Evolutionary conservation across 1,140 invertebrate species (phyloP), one percentile per base, ranked within the genome.

Genomic region (Drosophila arizonae): DNA sequence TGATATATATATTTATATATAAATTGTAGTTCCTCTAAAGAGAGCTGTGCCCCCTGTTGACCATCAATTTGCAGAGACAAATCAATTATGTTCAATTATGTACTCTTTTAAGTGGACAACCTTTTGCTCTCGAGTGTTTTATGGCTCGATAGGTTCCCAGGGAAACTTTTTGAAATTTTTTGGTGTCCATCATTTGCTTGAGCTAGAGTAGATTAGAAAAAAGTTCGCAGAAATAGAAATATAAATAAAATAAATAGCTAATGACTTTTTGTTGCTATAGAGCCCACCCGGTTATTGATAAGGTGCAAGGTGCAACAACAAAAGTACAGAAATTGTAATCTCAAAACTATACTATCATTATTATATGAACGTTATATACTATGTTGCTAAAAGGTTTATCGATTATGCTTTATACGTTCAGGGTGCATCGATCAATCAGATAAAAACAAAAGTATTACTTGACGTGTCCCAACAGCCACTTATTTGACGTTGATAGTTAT

Each of bases 41-140:
- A 77, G 75, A 57, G 21, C 56, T 57, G 17, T 61, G 33, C 46
- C 54, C 28, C 55, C 69, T 39, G 17, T n/a, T 55, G 43, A 50
- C 36, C 43, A 63, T 56, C 50, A 61, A 74, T 67, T 65, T 74
- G 64, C 26, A 36, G 52, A 79, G 66, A 60, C 77, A 80, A 87
- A 85, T 85, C 82, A 85, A 85, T 85, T 85, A 85, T 81, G 82
- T 66, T 85, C 82, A 85, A 87, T 85, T 86, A 85, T 85, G 78
- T 81, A 85, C 67, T 67, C 36, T 60, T 66, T 69, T 28, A 68
- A 62, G 57, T 69, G 50, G 65, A 43, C 65, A 68, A 67, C 64
- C 70, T 76, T 68, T 68, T 63, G 65, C 55, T 76, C 56, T 71
- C 81, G 81, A 86, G 75, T 86, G 82, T 55, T 80, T 60, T 67